Conservation (phyloP, 2,797 vertebrate genomes). For the Poeciliopsis gracilis region DNA sequence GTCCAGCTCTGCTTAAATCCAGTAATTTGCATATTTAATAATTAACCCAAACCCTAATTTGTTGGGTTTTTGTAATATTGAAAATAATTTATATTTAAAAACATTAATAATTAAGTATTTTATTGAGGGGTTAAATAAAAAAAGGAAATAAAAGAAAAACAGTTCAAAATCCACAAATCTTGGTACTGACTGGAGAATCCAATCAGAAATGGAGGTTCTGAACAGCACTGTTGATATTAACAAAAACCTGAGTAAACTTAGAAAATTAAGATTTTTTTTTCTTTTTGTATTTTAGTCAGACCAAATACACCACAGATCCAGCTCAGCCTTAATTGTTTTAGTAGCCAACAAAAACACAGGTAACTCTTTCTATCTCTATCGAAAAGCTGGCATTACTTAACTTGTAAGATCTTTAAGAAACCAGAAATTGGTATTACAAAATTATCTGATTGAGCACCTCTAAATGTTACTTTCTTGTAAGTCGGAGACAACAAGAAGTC, state of each 20-base stretch:
- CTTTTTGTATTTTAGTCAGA: not conserved
- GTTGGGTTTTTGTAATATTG: not conserved
- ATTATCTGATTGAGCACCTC: not conserved
- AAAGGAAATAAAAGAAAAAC: not conserved
- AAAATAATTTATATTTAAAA: not conserved
- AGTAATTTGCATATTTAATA: not conserved
- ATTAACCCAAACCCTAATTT: not conserved
- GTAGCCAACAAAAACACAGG: not conserved
- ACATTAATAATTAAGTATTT: not conserved
- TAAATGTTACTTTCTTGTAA: not conserved
- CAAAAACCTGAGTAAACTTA: not conserved
- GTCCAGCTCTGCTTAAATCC: not conserved
- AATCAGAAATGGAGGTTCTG: not conserved
- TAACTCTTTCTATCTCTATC: not conserved
- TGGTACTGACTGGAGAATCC: not conserved
- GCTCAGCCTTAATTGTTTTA: not conserved
- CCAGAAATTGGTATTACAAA: not conserved
- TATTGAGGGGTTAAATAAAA: not conserved
- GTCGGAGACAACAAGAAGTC: constrained; percentile 14
- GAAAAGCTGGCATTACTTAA: not conserved
- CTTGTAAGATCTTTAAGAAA: not conserved
- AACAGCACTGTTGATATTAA: not conserved
- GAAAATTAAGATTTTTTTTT: not conserved
- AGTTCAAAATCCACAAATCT: not conserved
- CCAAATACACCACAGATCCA: not conserved